Evolutionary conservation across 1,140 invertebrate species (phyloP), one percentile per base, ranked within the genome.

Genomic region (Papilio aristodemus): DNA sequence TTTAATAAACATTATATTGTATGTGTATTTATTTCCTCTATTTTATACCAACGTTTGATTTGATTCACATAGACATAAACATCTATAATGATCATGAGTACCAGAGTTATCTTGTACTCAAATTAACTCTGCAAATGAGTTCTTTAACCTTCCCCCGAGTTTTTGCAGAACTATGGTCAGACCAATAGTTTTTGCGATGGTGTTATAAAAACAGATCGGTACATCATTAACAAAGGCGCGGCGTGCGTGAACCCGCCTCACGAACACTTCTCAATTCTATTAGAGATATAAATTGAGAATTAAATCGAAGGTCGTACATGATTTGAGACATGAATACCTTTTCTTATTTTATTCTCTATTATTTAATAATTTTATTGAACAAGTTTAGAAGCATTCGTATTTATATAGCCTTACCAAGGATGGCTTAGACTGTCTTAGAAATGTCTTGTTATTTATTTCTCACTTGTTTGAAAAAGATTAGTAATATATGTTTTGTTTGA

Each of bases 401-500:
- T n/a, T n/a, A n/a, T n/a, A n/a, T n/a, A n/a, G n/a, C n/a, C n/a
- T n/a, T n/a, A n/a, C n/a, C n/a, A n/a, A n/a, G n/a, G n/a, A n/a
- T n/a, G n/a, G n/a, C n/a, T n/a, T n/a, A n/a, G n/a, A n/a, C n/a
- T n/a, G n/a, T n/a, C n/a, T n/a, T n/a, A n/a, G n/a, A n/a, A n/a
- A n/a, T n/a, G n/a, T n/a, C n/a, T n/a, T n/a, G n/a, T n/a, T n/a
- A n/a, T n/a, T 10, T 38, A 10, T 1, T 5, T 41, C 39, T 41
- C 13, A 4, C 4, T n/a, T 0, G 13, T 14, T 41, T 5, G 39
- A 4, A 41, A 41, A 17, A 8, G n/a, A 14, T 43, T 17, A 43
- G n/a, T 1, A 17, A 1, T 36, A 17, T 41, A 68, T 41, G 68
- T 46, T 70, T 77, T 81, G 71, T 84, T 78, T 25, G 76, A n/a